phyloP scores from a whole-genome alignment of 1,140 invertebrate genomes.

The Camponotus floridanus region DNA sequence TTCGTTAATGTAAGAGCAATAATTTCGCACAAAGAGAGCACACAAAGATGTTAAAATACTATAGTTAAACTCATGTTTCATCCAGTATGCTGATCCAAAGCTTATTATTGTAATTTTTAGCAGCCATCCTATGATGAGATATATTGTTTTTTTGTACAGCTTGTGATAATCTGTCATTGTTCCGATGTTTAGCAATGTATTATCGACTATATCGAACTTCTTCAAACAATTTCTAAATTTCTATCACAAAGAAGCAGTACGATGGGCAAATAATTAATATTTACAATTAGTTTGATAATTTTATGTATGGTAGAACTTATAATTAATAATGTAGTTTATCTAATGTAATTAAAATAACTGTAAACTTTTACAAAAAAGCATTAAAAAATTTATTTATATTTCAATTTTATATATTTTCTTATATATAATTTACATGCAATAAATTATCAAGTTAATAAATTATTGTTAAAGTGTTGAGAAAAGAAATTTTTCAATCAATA shows the following conservation, averaged over 20 bases:
- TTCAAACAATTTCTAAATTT: constrained; percentile 21
- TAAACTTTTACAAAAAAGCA: too few relatives aligned
- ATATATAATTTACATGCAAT: too few relatives aligned
- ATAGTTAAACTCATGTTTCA: neutral
- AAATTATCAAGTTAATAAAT: too few relatives aligned
- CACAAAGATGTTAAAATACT: neutral
- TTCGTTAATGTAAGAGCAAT: neutral
- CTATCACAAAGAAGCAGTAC: neutral
- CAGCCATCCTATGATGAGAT: neutral
- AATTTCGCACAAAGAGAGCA: neutral
- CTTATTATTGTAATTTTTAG: neutral
- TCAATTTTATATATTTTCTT: too few relatives aligned
- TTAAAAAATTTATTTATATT: too few relatives aligned
- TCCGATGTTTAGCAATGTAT: constrained; percentile 5
- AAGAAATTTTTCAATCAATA: too few relatives aligned
- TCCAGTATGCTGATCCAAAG: rapidly evolving
- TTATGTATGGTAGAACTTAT: too few relatives aligned
- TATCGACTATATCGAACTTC: constrained; percentile 30
- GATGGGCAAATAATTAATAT: too few relatives aligned
- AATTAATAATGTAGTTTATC: too few relatives aligned
- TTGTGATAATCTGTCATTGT: constrained; percentile 7
- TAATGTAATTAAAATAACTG: too few relatives aligned
- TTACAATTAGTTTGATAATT: too few relatives aligned
- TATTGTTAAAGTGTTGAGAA: too few relatives aligned
- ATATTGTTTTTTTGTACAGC: neutral